A percentile compares a stretch with the other conserved stretches of the same genome.
These are phyloP conservation scores for Neoseiulus cucumeris DNA, from an alignment of 1,140 invertebrate genomes.

Conservation along the genomic window DNA sequence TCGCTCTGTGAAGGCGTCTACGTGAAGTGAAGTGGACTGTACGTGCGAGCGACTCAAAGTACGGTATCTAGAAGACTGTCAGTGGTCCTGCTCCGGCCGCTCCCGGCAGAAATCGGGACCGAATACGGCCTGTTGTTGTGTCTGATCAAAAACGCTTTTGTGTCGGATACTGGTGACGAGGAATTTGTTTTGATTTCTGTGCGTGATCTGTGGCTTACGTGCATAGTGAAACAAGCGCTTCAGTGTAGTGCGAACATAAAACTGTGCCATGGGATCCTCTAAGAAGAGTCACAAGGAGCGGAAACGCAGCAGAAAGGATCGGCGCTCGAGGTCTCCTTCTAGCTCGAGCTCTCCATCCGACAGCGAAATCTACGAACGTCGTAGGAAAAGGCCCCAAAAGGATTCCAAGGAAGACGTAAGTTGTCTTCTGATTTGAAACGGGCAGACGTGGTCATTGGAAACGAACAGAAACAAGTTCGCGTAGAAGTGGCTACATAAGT, in stretches of 20 bases:
- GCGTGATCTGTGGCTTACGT: too few relatives aligned
- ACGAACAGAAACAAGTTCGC: too few relatives aligned
- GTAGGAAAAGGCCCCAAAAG: neutral
- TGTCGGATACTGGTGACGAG: neutral
- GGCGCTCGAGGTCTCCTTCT: neutral
- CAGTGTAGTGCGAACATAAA: too few relatives aligned
- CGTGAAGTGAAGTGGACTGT: neutral
- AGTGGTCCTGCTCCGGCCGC: too few relatives aligned
- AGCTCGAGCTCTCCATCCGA: constrained; percentile 4
- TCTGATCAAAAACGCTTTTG: neutral
- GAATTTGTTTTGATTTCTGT: neutral
- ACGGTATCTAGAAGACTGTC: too few relatives aligned
- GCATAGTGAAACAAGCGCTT: too few relatives aligned
- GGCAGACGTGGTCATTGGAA: neutral
- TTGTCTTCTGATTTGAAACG: neutral
- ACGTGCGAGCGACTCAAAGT: too few relatives aligned
- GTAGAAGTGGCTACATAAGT: too few relatives aligned
- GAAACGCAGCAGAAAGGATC: neutral
- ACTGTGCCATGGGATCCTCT: neutral
- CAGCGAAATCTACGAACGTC: constrained; percentile 7
- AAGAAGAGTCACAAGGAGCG: constrained; percentile 9
- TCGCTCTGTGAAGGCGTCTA: constrained; percentile 9
- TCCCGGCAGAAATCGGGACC: too few relatives aligned
- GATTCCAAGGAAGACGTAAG: neutral
- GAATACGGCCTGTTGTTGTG: too few relatives aligned